Evolutionary conservation across 2,797 vertebrate species (phyloP).

Genomic region (Poecilia gillii): DNA sequence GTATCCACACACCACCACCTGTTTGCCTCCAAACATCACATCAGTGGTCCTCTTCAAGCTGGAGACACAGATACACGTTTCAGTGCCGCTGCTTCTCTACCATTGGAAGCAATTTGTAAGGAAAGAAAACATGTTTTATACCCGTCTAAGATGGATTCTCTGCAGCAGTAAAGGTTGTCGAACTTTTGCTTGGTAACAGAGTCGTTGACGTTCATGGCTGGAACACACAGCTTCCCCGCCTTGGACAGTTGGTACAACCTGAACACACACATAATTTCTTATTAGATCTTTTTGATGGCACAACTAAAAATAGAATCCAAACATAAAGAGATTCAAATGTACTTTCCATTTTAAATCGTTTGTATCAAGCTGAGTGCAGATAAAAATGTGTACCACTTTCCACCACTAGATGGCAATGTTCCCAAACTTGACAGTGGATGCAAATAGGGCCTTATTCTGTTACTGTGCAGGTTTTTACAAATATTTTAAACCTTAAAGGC

Average conservation of each 20-base stretch:
- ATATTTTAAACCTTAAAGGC: neutral
- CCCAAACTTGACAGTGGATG: neutral
- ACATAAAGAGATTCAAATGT: neutral
- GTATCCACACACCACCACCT: conserved; percentile 96
- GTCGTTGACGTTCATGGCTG: conserved; percentile 98
- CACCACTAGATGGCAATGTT: conserved; percentile 76
- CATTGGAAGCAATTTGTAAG: neutral
- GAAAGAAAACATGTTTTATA: conserved; percentile 46
- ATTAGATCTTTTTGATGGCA: neutral
- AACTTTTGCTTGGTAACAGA: conserved; percentile 98
- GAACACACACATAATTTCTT: neutral
- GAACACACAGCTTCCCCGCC: conserved; percentile 94
- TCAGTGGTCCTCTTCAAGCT: conserved; percentile 96
- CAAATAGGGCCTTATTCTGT: neutral
- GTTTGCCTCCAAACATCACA: conserved; percentile 97
- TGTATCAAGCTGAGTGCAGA: neutral
- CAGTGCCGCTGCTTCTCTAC: neutral
- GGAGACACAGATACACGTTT: conserved; percentile 21
- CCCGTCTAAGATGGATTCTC: conserved; percentile 96
- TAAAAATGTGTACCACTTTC: neutral
- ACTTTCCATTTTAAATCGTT: neutral
- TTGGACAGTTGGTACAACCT: conserved; percentile 96
- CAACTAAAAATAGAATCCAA: neutral
- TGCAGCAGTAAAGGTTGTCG: conserved; percentile 97
- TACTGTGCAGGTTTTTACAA: neutral